Base-by-base conservation (phyloP, 2,888 invertebrate species). In the Torymus auratus region DNA sequence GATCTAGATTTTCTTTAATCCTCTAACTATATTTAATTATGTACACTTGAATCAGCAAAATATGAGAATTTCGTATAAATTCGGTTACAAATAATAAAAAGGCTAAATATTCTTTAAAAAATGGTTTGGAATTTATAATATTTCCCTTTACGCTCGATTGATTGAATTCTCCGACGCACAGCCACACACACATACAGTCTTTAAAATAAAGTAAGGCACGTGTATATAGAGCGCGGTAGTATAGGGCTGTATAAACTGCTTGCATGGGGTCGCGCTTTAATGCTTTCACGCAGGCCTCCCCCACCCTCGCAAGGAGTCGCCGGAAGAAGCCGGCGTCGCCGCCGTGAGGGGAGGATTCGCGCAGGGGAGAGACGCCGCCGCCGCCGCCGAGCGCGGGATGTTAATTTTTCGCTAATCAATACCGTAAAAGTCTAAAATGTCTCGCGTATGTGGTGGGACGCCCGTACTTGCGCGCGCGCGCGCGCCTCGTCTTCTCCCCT, bases 351-450 rank as follows among this genome's bases (percentile, higher is more conserved):
- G 64, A 55, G 58, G 52, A 17, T 20, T 52, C 13, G 68, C 12
- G 64, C 28, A 53, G 28, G 53, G 53, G 60, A 69, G 60, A 60
- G 69, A 82, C 78, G 72, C 65, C 67, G 83, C 60, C 7, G 41
- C 41, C 41, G 41, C 41, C 41, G 41, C 41, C 7, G 55, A 53
- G 78, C 17, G 78, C 65, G 82, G 83, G 83, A 85, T 87, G 88
- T 88, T 88, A 89, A 88, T 88, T 88, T 86, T 86, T 84, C 86
- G 86, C 86, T 87, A 89, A 90, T 90, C 90, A 88, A 90, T 90
- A 90, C 88, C 83, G 84, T 88, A 89, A 90, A 90, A 89, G 88
- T 89, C 87, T 89, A 88, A 90, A 90, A 88, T 85, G 89, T 88
- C 86, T 88, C 87, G 89, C 87, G 89, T 88, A 88, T 90, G 89